These are phyloP conservation scores for Crotalus adamanteus DNA, from an alignment of 2,797 vertebrate genomes.

Conservation along the genomic window DNA sequence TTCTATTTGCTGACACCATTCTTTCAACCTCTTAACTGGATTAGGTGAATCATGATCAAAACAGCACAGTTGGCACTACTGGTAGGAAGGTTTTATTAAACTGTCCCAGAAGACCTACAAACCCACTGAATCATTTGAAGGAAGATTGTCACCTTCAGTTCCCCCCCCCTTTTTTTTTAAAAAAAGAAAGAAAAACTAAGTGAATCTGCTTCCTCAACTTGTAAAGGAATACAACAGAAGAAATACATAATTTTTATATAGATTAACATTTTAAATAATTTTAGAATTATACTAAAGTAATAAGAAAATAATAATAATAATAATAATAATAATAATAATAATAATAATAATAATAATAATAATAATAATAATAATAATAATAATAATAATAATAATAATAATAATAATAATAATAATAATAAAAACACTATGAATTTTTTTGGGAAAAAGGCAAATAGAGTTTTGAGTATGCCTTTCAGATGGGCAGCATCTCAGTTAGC, in stretches of 20 bases:
- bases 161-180: background rate
- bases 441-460: background rate
- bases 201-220: background rate
- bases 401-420: background rate
- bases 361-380: background rate
- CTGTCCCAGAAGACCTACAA: background rate
- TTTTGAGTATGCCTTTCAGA: background rate
- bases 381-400: background rate
- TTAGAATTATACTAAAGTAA: background rate
- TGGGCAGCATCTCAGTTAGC: background rate
- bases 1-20: background rate
- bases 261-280: background rate
- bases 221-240: background rate
- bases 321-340: background rate
- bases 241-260: background rate
- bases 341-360: background rate
- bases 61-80: background rate
- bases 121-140: background rate
- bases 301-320: background rate
- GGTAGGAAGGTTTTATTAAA: background rate
- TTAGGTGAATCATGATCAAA: conserved; percentile 3
- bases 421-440: background rate
- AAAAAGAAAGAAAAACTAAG: background rate
- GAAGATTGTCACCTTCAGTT: background rate
- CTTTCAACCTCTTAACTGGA: background rate